phyloP scores from a whole-genome alignment of 2,888 invertebrate genomes.

The Zygogramma bicolorata region DNA sequence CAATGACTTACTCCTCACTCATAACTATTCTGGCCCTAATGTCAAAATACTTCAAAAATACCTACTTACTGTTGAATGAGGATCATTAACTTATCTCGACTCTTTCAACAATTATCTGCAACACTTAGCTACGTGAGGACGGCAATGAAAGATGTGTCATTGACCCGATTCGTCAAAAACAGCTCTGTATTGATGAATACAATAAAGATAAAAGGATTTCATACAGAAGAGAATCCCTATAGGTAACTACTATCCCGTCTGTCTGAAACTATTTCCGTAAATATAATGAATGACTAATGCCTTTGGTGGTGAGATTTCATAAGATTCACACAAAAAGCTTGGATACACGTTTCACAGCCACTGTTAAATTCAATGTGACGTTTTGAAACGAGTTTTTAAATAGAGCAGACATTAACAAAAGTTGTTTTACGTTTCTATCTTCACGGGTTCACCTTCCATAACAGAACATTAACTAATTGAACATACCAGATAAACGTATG shows the following conservation, averaged over 20 bases:
- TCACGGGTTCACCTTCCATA: neutral
- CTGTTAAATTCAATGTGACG: neutral
- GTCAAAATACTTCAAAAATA: no score
- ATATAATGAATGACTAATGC: neutral
- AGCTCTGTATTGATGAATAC: neutral
- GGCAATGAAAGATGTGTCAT: neutral
- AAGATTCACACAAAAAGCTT: no score
- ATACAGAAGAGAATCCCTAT: neutral
- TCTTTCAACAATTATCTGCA: neutral
- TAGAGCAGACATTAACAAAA: neutral
- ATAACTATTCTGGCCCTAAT: no score
- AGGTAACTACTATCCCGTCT: neutral
- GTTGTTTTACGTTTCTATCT: neutral
- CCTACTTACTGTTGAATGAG: no score
- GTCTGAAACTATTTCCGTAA: neutral
- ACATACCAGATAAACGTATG: conserved; percentile 17
- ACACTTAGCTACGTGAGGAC: neutral
- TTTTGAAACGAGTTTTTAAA: neutral
- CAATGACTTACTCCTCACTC: no score
- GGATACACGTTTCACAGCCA: no score
- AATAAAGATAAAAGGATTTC: neutral
- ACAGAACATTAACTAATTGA: neutral
- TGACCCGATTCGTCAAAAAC: neutral
- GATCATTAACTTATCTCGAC: neutral
- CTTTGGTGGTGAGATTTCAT: no score